These are phyloP conservation scores for Cygnus olor DNA, from an alignment of 2,797 vertebrate genomes.

Conservation along the genomic window DNA sequence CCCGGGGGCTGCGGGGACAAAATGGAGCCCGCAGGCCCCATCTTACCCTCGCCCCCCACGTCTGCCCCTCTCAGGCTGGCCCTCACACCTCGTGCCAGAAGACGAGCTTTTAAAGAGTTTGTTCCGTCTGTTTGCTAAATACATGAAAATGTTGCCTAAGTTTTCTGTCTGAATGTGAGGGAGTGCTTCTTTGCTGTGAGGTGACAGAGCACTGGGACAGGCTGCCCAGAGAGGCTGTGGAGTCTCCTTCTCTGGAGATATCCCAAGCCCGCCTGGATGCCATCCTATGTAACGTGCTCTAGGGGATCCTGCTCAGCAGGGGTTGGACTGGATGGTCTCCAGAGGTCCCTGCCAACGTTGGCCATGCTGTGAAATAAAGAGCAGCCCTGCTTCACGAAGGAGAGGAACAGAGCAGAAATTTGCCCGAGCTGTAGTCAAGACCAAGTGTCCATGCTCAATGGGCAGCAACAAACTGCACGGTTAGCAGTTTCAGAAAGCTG, in stretches of 20 bases:
- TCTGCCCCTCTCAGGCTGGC: neutral
- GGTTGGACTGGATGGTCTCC: too few species aligned
- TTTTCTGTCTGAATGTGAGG: too few species aligned
- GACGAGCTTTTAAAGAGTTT: neutral
- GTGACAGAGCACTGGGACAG: too few species aligned
- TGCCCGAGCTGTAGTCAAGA: neutral
- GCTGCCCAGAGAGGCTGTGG: too few species aligned
- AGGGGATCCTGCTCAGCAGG: too few species aligned
- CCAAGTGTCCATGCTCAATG: neutral
- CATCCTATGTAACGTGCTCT: too few species aligned
- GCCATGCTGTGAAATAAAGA: neutral
- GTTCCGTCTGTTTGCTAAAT: neutral
- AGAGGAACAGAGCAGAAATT: neutral
- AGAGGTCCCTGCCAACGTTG: too few species aligned
- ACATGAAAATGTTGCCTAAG: neutral
- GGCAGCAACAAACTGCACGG: neutral
- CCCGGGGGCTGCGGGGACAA: rapidly evolving
- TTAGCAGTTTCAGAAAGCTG: neutral
- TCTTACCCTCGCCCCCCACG: too few species aligned
- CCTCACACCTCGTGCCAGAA: rapidly evolving
- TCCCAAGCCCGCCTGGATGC: too few species aligned
- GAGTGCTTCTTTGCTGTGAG: too few species aligned
- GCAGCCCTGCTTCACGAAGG: slow-evolving; percentile 9
- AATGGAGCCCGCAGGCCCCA: neutral
- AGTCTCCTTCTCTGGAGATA: too few species aligned